A percentile compares a stretch with the other conserved stretches of the same genome.
These are phyloP conservation scores for Metridium senile DNA, from an alignment of 92 coral and sea anemone genomes.

Conservation along the genomic window DNA sequence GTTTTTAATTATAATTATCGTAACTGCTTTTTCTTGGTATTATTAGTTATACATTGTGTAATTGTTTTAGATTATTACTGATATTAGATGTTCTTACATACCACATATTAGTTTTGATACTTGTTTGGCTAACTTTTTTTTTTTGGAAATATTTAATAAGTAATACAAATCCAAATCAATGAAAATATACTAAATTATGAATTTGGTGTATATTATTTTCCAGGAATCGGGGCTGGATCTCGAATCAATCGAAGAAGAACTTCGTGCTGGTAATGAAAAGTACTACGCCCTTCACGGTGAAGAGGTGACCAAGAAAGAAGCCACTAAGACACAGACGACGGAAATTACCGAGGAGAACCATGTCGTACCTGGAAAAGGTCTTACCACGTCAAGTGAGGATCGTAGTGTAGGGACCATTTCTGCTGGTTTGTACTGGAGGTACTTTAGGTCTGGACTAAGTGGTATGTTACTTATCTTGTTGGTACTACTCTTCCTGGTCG, in stretches of 20 bases:
- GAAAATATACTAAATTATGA: too few species aligned
- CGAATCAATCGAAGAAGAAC: slow-evolving; percentile 78
- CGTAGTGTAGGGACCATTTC: slow-evolving; percentile 86
- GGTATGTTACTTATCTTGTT: slow-evolving; percentile 63
- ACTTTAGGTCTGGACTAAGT: slow-evolving; percentile 81
- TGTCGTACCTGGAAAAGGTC: slow-evolving; percentile 41
- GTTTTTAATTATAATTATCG: too few species aligned
- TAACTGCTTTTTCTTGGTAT: too few species aligned
- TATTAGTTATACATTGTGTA: too few species aligned
- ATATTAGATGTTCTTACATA: too few species aligned
- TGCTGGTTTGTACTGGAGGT: slow-evolving; percentile 71
- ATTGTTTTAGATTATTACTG: too few species aligned
- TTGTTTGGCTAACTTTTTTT: too few species aligned
- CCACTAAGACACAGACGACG: background rate
- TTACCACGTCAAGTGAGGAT: slow-evolving; percentile 67
- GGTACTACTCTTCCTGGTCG: slow-evolving; percentile 63
- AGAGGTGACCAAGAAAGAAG: slow-evolving; percentile 18
- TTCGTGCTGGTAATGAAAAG: slow-evolving; percentile 71
- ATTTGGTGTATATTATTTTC: too few species aligned
- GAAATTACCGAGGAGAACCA: background rate
- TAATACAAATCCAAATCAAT: too few species aligned
- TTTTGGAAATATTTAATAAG: too few species aligned
- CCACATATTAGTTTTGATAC: too few species aligned
- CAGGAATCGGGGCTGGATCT: slow-evolving; percentile 81
- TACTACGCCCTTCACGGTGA: slow-evolving; percentile 68